Base-by-base conservation (phyloP, 35 echinoderm and acorn worm species). In the Patiria miniata region DNA sequence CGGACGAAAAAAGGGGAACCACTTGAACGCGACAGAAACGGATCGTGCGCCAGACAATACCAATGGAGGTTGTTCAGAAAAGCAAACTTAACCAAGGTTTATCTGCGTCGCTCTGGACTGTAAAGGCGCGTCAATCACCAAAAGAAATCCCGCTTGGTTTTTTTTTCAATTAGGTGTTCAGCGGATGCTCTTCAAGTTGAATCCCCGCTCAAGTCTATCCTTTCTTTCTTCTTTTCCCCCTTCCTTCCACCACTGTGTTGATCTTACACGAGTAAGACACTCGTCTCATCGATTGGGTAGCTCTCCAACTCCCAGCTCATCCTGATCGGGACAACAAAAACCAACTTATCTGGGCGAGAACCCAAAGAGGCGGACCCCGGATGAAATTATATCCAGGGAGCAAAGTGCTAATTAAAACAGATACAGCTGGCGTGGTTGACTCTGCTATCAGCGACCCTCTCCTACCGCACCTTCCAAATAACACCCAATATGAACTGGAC, bases 181-280 rank as follows among this genome's bases (percentile, higher is more conserved):
- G 65, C 65, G 65, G 65, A 34, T 73, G 3, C 65, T 73, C 65
- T 73, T 73, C 65, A 73, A 47, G 7, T 23, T 26, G 65, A 16
- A 36, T 73, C 26, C 65, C 34, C 26, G 65, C 65, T 73, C 26
- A 34, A 68, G 60, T 32, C 60, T 32, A 68, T 68, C 21, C 60
- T 47, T 47, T 47, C 12, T 47, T 47, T 12, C 12, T 12, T 12
- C 42, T 6, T 47, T 12, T 47, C 42, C 12, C 42, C 12, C 12
- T 12, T 47, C 42, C 12, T 47, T 12, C 42, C 4, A 12, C 60
- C 60, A 12, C 30, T 68, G 65, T 73, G 65, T 73, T 73, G 65
- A 73, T 73, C 65, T 34, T 73, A 73, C 65, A 73, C 34, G 65
- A 73, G 65, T 22, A 73, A 73, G 65, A 73, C 65, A 73, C 65